phyloP scores from a whole-genome alignment of 2,113 vertebrate species.

The Motacilla alba region DNA sequence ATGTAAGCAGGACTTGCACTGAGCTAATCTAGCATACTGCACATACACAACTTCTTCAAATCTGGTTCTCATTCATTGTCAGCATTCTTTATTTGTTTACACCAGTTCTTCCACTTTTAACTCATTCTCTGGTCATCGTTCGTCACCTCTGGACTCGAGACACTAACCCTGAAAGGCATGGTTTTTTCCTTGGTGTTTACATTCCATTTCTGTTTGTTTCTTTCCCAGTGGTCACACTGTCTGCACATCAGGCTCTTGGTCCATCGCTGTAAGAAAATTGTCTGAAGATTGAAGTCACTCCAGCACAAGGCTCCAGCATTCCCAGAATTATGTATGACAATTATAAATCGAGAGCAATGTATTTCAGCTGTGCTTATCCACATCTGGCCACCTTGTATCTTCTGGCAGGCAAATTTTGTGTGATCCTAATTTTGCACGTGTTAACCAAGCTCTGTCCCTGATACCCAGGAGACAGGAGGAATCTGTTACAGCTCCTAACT shows the following conservation, averaged over 20 bases:
- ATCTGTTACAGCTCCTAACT: background rate
- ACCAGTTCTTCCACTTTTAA: conserved; percentile 24
- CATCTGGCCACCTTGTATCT: conserved; percentile 19
- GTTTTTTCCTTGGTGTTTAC: conserved; percentile 21
- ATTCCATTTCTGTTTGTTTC: conserved; percentile 33
- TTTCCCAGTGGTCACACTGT: background rate
- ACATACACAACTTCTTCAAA: conserved; percentile 41
- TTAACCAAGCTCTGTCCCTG: background rate
- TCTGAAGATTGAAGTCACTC: background rate
- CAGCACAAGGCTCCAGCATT: background rate
- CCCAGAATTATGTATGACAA: background rate
- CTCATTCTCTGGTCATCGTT: conserved; percentile 14
- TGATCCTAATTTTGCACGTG: background rate
- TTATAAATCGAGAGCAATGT: background rate
- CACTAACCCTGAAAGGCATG: background rate
- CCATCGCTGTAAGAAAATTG: background rate
- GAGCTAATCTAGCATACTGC: conserved; percentile 30
- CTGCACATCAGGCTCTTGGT: background rate
- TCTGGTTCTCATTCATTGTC: conserved; percentile 47
- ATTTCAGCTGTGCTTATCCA: conserved; percentile 1
- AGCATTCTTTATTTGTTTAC: conserved; percentile 63
- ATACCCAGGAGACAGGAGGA: background rate
- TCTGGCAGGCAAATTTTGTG: background rate
- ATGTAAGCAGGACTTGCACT: conserved; percentile 13
- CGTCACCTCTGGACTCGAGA: conserved; percentile 16